Base-by-base conservation (phyloP, 2,797 vertebrate genomes). In the Enteromius thamalakanensis region DNA sequence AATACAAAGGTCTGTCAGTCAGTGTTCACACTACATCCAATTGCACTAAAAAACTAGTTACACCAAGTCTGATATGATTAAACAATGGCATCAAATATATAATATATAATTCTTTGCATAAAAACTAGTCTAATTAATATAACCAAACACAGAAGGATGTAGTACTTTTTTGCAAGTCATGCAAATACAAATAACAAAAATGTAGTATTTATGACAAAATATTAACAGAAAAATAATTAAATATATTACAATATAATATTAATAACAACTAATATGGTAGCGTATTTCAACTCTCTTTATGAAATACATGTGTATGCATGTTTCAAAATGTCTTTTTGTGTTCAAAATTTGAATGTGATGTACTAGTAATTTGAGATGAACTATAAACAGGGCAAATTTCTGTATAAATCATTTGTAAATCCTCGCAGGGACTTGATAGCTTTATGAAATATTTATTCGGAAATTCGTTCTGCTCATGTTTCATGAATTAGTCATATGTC, bases 1-100 rank as follows among this genome's bases (percentile, higher is more conserved):
- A 98, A 88, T 99, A 98, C 91, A 99, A 99, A 98, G 98, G 98
- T 99, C 72, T 87, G 92, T 78, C 76, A n/a, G 26, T 1, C 40
- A n/a, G 5, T 29, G 26, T 32, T 21, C 5, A 19, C 21, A 40
- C 11, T 9, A 47, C 29, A 51, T 29, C 69, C 1, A 23, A 3
- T 7, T 32, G 2, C 49, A 45, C 62, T 32, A 0, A 29, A 45
- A 76, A 76, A 9, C 37, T 29, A 19, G 26, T 64, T 21, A 32
- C 58, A 77, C 10, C 12, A 29, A 0, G 40, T 64, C 26, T 4
- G 3, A 76, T 45, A 45, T 3, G n/a, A 40, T 9, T 32, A 12
- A 45, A 32, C 4, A 8, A 62, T 29, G 6, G 23, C 15, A 55
- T n/a, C n/a, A 21, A 55, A 55, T 55, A 11, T 58, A 5, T 26